Evolutionary conservation across 2,797 vertebrate genomes (phyloP).

Genomic region (Xyrichtys novacula): DNA sequence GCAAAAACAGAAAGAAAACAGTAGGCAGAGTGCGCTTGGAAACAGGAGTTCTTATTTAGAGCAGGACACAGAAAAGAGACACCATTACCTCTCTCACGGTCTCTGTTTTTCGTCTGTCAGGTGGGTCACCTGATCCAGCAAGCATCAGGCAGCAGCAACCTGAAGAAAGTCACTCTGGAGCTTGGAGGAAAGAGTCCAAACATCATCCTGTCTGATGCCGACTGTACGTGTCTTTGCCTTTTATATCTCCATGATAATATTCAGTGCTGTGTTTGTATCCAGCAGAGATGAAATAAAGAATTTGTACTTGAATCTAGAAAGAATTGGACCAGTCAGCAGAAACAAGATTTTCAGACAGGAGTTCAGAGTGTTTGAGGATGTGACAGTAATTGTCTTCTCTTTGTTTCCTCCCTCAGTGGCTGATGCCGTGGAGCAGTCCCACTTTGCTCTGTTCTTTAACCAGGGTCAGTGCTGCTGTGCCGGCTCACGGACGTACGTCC

Average conservation of each 20-base stretch:
- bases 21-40: too few relatives aligned
- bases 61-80: background rate
- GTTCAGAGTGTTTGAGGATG: too few relatives aligned
- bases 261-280: background rate
- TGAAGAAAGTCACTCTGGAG: constrained; percentile 96
- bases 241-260: background rate
- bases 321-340: too few relatives aligned
- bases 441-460: constrained; percentile 97
- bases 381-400: background rate
- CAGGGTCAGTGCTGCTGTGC: constrained; percentile 98
- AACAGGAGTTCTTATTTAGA: too few relatives aligned
- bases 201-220: constrained; percentile 93
- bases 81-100: background rate
- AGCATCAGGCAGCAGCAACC: constrained; percentile 92
- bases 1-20: too few relatives aligned
- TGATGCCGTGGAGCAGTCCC: constrained; percentile 95
- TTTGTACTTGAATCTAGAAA: too few relatives aligned
- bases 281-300: too few relatives aligned
- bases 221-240: constrained; percentile 83
- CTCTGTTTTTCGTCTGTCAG: constrained; percentile 71
- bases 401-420: constrained; percentile 83
- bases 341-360: too few relatives aligned
- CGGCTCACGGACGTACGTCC: constrained; percentile 92
- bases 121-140: constrained; percentile 94
- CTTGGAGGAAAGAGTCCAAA: constrained; percentile 98